A percentile compares a stretch with the other conserved stretches of the same genome.
Evolutionary conservation across 2,888 invertebrate species (phyloP).

Genomic region (Drosophila silvestris): DNA sequence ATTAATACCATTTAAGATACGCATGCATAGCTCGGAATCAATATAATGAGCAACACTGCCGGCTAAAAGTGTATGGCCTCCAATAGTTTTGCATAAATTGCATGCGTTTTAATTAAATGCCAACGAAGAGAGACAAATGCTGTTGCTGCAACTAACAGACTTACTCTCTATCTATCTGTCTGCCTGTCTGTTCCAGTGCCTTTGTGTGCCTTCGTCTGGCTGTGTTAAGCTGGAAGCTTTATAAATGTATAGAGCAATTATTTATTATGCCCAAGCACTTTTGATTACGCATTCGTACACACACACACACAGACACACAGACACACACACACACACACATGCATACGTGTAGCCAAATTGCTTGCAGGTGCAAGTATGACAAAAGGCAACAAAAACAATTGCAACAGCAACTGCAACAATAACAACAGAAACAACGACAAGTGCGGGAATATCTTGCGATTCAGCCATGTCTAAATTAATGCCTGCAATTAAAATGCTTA

Average conservation of each 20-base stretch:
- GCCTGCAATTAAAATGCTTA: constrained; percentile 76
- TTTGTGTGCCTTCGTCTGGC: constrained; percentile 28
- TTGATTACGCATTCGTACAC: constrained; percentile 38
- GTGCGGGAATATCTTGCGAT: constrained; percentile 27
- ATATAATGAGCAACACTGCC: background rate
- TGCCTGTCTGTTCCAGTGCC: constrained; percentile 10
- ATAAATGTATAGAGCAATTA: constrained; percentile 53
- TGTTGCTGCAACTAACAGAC: constrained; percentile 17
- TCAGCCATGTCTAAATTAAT: constrained; percentile 65
- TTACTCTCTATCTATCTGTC: background rate
- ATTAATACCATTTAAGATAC: background rate
- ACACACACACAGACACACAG: background rate
- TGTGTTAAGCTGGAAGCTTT: constrained; percentile 37
- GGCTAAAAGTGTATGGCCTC: constrained; percentile 14
- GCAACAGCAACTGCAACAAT: constrained; percentile 16
- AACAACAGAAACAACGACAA: constrained; percentile 4
- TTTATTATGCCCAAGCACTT: constrained; percentile 58
- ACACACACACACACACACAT: background rate
- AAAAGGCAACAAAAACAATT: constrained; percentile 17
- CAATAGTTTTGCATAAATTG: constrained; percentile 43
- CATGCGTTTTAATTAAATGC: constrained; percentile 70
- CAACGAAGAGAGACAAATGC: constrained; percentile 57
- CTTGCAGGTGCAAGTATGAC: constrained; percentile 29
- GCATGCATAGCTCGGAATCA: background rate
- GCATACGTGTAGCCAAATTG: constrained; percentile 9